These are phyloP conservation scores for Iphiclides podalirius DNA, from an alignment of 2,888 invertebrate genomes.

Conservation along the genomic window DNA sequence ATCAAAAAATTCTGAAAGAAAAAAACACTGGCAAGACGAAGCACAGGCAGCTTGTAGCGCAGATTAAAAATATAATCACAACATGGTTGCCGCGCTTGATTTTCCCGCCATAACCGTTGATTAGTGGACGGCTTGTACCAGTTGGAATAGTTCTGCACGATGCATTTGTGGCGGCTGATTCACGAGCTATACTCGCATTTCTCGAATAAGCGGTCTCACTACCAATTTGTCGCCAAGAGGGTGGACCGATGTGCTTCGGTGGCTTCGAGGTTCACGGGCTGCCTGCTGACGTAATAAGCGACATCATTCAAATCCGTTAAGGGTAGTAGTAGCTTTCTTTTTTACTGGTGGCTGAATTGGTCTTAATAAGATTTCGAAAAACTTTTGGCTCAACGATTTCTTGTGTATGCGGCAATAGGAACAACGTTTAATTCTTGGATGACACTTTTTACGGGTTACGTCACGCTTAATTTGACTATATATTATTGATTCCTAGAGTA, in stretches of 20 bases:
- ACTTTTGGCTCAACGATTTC: too few relatives aligned
- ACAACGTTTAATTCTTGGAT: too few relatives aligned
- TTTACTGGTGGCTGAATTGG: too few relatives aligned
- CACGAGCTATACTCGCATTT: slow-evolving; percentile 18
- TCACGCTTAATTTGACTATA: too few relatives aligned
- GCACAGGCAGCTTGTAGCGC: too few relatives aligned
- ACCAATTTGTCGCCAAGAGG: slow-evolving; percentile 37
- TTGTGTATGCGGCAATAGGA: too few relatives aligned
- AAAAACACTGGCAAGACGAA: too few relatives aligned
- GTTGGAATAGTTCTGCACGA: too few relatives aligned
- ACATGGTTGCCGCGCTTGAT: neutral
- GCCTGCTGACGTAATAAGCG: slow-evolving; percentile 11
- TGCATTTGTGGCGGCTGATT: neutral
- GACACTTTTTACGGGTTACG: too few relatives aligned
- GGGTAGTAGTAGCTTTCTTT: neutral
- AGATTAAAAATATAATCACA: neutral
- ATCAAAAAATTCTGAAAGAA: too few relatives aligned
- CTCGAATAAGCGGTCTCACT: slow-evolving; percentile 15
- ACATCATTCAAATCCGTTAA: neutral
- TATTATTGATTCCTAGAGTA: too few relatives aligned
- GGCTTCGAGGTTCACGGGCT: slow-evolving; percentile 13
- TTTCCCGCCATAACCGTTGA: neutral
- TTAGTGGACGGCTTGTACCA: slow-evolving; percentile 1
- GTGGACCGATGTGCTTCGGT: slow-evolving; percentile 30
- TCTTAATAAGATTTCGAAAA: too few relatives aligned